phyloP scores from a whole-genome alignment of 1,140 invertebrate species.

The Zophobas morio region DNA sequence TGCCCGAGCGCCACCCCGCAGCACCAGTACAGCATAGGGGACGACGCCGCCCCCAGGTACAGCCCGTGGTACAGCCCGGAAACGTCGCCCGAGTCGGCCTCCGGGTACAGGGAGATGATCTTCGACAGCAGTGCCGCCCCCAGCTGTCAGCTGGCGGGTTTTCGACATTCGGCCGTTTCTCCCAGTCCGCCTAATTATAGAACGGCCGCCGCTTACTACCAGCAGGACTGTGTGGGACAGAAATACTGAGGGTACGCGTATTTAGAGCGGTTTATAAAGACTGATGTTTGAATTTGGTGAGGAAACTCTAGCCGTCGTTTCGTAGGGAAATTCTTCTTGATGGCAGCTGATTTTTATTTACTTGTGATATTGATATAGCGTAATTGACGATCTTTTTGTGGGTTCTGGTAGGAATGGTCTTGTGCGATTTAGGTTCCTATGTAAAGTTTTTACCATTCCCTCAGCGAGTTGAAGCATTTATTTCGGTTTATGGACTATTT shows the following conservation, averaged over 20 bases:
- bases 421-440: slow-evolving; percentile 41
- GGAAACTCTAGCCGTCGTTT: neutral
- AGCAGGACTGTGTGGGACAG: slow-evolving; percentile 67
- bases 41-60: slow-evolving; percentile 69
- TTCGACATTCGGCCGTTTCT: slow-evolving; percentile 71
- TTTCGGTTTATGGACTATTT: slow-evolving; percentile 1
- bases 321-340: slow-evolving; percentile 23
- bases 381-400: slow-evolving; percentile 34
- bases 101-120: slow-evolving; percentile 65
- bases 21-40: slow-evolving; percentile 72
- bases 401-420: slow-evolving; percentile 45
- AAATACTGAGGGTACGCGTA: slow-evolving; percentile 64
- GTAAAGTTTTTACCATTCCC: slow-evolving; percentile 44
- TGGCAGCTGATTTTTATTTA: slow-evolving; percentile 50
- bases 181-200: slow-evolving; percentile 71
- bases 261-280: slow-evolving; percentile 61
- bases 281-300: slow-evolving; percentile 57
- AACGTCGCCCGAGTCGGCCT: slow-evolving; percentile 71
- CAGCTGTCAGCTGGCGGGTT: slow-evolving; percentile 74
- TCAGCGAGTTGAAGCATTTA: slow-evolving; percentile 24
- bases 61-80: slow-evolving; percentile 72
- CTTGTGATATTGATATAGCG: slow-evolving; percentile 43
- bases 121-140: slow-evolving; percentile 65
- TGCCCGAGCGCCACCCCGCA: slow-evolving; percentile 69
- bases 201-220: slow-evolving; percentile 71